Evolutionary conservation across 2,888 invertebrate genomes (phyloP).

Genomic region (Drosophila aldrichi): DNA sequence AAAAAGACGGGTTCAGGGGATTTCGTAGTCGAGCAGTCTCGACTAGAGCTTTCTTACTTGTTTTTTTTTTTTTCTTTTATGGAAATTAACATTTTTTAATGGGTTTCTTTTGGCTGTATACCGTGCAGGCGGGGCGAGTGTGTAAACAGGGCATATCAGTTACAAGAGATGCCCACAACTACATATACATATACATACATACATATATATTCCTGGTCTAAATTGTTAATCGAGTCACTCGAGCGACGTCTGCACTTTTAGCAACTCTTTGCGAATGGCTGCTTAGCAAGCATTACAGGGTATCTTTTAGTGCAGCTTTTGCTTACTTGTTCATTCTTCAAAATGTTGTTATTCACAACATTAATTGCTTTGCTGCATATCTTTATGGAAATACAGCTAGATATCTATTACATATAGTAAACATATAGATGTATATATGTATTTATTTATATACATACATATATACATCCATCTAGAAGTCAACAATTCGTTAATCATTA

Average conservation of each 20-base stretch:
- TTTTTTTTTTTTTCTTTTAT: too few species aligned
- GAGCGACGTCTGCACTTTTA: too few species aligned
- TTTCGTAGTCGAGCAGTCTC: too few species aligned
- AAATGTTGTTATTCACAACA: conserved; percentile 6
- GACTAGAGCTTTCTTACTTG: too few species aligned
- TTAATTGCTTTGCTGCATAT: conserved; percentile 26
- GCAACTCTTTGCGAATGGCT: neutral
- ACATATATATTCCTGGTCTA: too few species aligned
- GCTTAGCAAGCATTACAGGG: neutral
- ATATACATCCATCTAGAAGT: conserved; percentile 1
- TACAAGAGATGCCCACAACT: neutral
- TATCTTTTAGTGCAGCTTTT: neutral
- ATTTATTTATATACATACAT: neutral
- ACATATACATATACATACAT: neutral
- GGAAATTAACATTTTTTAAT: conserved; percentile 77
- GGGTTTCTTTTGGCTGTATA: conserved; percentile 47
- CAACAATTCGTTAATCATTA: conserved; percentile 35
- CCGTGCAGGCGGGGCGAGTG: neutral
- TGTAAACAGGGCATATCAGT: neutral
- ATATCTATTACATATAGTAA: neutral
- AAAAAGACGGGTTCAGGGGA: too few species aligned
- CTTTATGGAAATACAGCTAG: neutral
- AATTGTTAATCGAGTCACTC: neutral
- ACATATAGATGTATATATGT: neutral
- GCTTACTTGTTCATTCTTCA: conserved; percentile 18